Percentiles rank a stretch among this genome's conserved stretches.
These are phyloP conservation scores for Neoaliturus tenellus DNA, from an alignment of 2,888 invertebrate genomes.

Conservation along the genomic window DNA sequence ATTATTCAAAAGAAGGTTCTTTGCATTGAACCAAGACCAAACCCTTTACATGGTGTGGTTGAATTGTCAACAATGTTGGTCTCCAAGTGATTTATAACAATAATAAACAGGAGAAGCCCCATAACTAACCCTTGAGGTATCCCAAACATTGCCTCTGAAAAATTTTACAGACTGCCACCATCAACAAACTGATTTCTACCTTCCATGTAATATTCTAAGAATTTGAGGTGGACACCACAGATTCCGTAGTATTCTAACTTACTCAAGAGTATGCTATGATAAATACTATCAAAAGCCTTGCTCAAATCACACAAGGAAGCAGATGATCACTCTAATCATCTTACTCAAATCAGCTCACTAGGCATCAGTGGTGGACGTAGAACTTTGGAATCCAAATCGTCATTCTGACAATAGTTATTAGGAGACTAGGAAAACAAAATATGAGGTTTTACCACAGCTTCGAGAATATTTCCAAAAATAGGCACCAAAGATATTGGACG, in stretches of 20 bases:
- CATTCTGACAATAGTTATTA: not conserved
- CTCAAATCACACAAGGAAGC: not conserved
- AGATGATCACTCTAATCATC: not conserved
- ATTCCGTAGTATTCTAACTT: not conserved
- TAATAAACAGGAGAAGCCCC: not conserved
- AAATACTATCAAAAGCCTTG: not conserved
- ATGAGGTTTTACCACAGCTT: not conserved
- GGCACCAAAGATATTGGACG: conserved; percentile 11
- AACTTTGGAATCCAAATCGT: not conserved
- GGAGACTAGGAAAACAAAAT: not conserved
- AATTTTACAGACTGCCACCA: not conserved
- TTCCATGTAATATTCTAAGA: not conserved
- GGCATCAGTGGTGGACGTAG: not conserved
- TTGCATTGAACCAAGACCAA: not conserved
- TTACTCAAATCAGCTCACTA: too few species aligned
- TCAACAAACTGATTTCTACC: not conserved
- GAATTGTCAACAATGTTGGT: too few species aligned
- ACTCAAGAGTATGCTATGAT: not conserved
- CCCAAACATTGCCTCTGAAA: not conserved
- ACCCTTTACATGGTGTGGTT: too few species aligned
- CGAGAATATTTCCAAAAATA: not conserved
- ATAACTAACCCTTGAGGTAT: not conserved
- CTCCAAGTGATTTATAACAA: too few species aligned
- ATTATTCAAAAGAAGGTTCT: not conserved
- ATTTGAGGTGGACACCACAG: not conserved